Base-by-base conservation (phyloP, 1,140 invertebrate species). In the Paracyclopina nana region DNA sequence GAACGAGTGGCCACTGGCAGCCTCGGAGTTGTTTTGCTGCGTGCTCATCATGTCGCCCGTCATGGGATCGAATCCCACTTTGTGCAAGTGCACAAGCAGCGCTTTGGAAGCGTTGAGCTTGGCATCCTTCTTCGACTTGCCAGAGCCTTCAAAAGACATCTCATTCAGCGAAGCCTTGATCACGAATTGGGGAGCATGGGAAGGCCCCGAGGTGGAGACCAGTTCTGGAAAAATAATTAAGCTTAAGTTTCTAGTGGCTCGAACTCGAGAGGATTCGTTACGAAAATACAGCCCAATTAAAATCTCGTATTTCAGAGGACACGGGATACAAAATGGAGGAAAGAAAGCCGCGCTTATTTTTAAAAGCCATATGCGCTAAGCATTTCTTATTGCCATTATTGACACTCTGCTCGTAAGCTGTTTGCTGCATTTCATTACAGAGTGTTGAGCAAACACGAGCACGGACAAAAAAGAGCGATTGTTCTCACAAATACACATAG, bases 61-160 rank as follows among this genome's bases (percentile, higher is more conserved):
- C 29, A 50, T 41, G 5, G 48, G 48, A 41, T 50, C 48, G 40
- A 50, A 50, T 24, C 34, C 48, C 18, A 50, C 48, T 24, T 50
- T 38, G 29, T 50, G 48, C n/a, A 50, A 30, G 26, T 50, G 48
- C 9, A 50, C 48, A 4, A 50, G 26, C 2, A 50, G 22, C 2
- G 48, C 48, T 24, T 50, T 50, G 29, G 30, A 42, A n/a, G 48
- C 48, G 24, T 50, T 38, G 11, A 50, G 34, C 20, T 50, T 50
- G 34, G 48, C 48, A 50, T 50, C 48, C 26, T 48, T 50, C 25
- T 50, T 50, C 2, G 30, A 42, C 48, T 50, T 50, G 1, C 48
- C 48, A 8, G 45, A 48, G 12, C 45, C 48, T 40, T 50, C 48
- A 50, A 50, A 38, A 12, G 48, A 50, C 48, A 50, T 41, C 2